A percentile compares a stretch with the other conserved stretches of the same genome.
Conservation (phyloP, 2,888 invertebrate species). For the Brachycybe producta region DNA sequence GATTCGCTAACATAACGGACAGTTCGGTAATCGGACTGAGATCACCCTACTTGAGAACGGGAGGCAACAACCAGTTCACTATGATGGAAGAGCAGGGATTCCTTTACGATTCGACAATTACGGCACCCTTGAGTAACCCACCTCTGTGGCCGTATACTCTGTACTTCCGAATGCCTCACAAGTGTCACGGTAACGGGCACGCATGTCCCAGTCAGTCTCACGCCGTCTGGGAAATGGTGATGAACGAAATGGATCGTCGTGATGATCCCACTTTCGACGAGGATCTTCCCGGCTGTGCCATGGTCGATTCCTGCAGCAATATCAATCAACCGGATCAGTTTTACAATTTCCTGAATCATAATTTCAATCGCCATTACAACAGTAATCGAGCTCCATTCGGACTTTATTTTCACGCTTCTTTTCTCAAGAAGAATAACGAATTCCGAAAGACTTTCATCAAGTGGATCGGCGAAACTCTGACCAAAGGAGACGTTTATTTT, state of each 20-base stretch:
- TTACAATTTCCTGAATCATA: slow-evolving; percentile 85
- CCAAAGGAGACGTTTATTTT: slow-evolving; percentile 79
- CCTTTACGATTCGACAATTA: slow-evolving; percentile 89
- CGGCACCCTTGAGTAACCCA: slow-evolving; percentile 76
- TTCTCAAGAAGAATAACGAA: slow-evolving; percentile 85
- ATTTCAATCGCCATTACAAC: slow-evolving; percentile 81
- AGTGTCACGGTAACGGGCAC: slow-evolving; percentile 82
- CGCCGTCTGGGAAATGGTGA: slow-evolving; percentile 92
- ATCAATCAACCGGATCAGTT: slow-evolving; percentile 84
- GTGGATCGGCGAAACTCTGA: slow-evolving; percentile 79
- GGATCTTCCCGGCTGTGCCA: slow-evolving; percentile 73
- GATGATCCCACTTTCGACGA: slow-evolving; percentile 83
- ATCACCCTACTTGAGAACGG: slow-evolving; percentile 77
- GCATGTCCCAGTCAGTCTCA: slow-evolving; percentile 82
- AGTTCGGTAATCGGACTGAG: slow-evolving; percentile 83
- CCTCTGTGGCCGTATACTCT: slow-evolving; percentile 97
- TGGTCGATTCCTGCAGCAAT: slow-evolving; percentile 91
- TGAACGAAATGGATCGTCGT: slow-evolving; percentile 82
- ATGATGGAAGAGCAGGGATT: slow-evolving; percentile 96
- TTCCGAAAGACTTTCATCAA: slow-evolving; percentile 81
- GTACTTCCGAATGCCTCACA: slow-evolving; percentile 92
- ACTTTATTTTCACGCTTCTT: slow-evolving; percentile 85
- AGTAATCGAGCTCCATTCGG: slow-evolving; percentile 79
- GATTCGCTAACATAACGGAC: slow-evolving; percentile 76
- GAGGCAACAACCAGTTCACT: slow-evolving; percentile 89